Base-by-base conservation (phyloP, 2,113 vertebrate genomes). In the Sylvia atricapilla region DNA sequence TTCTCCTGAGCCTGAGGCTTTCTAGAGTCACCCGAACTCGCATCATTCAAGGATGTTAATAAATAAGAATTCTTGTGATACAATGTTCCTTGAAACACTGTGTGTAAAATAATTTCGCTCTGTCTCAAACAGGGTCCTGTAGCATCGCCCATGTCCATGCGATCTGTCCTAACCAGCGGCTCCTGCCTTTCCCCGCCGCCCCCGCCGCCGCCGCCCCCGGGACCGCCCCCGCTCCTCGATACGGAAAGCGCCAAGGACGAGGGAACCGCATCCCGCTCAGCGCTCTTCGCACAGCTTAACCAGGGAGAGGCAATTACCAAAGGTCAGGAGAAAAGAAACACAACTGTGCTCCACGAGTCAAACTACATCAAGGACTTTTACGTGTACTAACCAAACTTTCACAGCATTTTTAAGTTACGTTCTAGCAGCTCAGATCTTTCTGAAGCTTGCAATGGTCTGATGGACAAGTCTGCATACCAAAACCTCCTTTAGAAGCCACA, bases 251-350 rank as follows among this genome's bases (percentile, higher is more conserved):
- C 82, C 4, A 98, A 96, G 95, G 97, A 98, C 33, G 97, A 97
- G 8, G 70, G 97, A 30, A 93, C 94, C 2, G 95, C 98, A 3
- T 92, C 98, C 60, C 99, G 98, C 70, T 98, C 98, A 1, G 98
- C 98, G 14, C 97, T 99, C 7, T 99, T 99, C 73, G 98, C 98
- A 41, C 98, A 99, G 94, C 98, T 99, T 44, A 99, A 99, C 96
- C 99, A 99, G 97, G 99, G 99, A 94, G 99, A 98, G 96, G 98
- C 97, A 18, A 99, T 99, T 77, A 99, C 98, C 28, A 99, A 98
- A 98, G 99, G 99, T 99, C 47, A 94, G 96, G 47, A 92, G 67
- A 56, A 53, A 70, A 89, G 47, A 62, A 58, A 67, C 21, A 20
- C 9, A n/a, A 13, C n/a, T 43, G 10, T 46, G 37, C 9, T 24